phyloP scores from a whole-genome alignment of 2,888 invertebrate species.

The Phalangium opilio region DNA sequence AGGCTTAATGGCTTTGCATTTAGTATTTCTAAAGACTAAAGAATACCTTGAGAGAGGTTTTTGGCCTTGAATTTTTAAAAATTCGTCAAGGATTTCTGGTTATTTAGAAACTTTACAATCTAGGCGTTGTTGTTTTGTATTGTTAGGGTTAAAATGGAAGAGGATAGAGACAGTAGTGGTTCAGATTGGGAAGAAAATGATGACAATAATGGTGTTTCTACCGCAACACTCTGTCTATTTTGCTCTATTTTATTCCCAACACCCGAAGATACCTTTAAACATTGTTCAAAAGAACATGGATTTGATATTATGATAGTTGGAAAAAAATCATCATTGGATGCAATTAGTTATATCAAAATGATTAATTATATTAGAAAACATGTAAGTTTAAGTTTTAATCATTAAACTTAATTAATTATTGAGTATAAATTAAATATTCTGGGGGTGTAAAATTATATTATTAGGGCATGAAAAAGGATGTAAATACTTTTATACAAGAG shows the following conservation, averaged over 20 bases:
- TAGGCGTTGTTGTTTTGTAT: too few relatives aligned
- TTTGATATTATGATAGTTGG: constrained; percentile 18
- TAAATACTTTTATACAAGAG: too few relatives aligned
- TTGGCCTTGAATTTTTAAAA: too few relatives aligned
- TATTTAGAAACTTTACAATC: too few relatives aligned
- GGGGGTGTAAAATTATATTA: too few relatives aligned
- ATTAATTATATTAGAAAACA: background rate
- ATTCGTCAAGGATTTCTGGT: too few relatives aligned
- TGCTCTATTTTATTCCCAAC: constrained; percentile 45
- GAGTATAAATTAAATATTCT: too few relatives aligned
- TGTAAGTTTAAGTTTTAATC: background rate
- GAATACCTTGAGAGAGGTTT: too few relatives aligned
- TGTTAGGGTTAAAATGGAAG: background rate
- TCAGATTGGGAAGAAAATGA: constrained; percentile 39
- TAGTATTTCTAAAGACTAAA: too few relatives aligned
- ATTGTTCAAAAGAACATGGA: constrained; percentile 17
- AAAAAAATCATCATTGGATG: background rate
- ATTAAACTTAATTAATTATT: too few relatives aligned
- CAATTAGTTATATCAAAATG: background rate
- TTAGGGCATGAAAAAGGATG: too few relatives aligned
- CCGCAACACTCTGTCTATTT: constrained; percentile 50
- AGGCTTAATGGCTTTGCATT: too few relatives aligned
- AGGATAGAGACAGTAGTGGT: constrained; percentile 5
- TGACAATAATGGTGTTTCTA: constrained; percentile 20
- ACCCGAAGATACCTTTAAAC: constrained; percentile 17